Base-by-base conservation (phyloP, 2,113 vertebrate species). In the Oreochromis spilurus region DNA sequence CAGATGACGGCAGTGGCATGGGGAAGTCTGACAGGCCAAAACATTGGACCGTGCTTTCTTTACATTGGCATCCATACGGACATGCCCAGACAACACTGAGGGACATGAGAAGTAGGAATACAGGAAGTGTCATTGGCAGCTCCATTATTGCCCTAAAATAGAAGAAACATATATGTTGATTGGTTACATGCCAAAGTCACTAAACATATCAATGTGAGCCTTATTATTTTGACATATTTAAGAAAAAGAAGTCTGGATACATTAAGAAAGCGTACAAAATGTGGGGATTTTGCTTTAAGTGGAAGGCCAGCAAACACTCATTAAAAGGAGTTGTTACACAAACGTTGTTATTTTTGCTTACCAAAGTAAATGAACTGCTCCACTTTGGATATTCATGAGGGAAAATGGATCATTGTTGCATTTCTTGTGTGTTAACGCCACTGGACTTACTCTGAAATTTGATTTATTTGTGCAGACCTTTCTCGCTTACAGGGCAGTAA, bases 81-180 rank as follows among this genome's bases (percentile, higher is more conserved):
- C 96, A 97, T 0, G 91, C 77, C 85, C 84, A 88, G 43, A 87
- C 85, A 80, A 83, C 88, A 2, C 29, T 84, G 31, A 96, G 9
- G 29, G 77, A 90, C 84, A 81, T 93, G 9, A 95, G 79, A n/a
- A 95, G 83, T 9, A 94, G 72, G 8, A 96, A 81, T 26, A 93
- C 21, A 6, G 13, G 86, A 72, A 85, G 72, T 7, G 19, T 84
- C 54, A 29, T 7, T 21, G 79, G n/a, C 54, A 88, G 87, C 40
- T 89, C 95, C 96, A 96, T 97, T 78, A 24, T 88, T 62, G 40
- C 60, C 91, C 94, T 92, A 17, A 45, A 94, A 78, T 2, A 85
- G 65, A 92, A 84, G 9, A 91, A 81, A 78, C 29, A 21, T 9
- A 19, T n/a, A 67, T 31, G 50, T 70, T 88, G 38, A 24, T 38